Base-by-base conservation (phyloP, 2,797 vertebrate species). In the Hipposideros larvatus region DNA sequence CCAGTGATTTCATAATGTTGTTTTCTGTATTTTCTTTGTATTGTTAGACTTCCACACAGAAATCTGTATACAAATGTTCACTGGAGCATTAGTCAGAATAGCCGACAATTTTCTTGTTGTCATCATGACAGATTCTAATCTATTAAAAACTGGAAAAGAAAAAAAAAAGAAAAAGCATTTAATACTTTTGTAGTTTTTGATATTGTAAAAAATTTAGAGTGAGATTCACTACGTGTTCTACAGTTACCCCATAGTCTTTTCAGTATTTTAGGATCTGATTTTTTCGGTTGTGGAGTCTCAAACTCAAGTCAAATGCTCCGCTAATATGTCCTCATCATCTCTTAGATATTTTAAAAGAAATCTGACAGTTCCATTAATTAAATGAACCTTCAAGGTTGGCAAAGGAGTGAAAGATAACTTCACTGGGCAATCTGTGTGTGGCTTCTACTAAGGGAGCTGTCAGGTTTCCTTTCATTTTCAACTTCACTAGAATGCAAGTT, bases 351-450 rank as follows among this genome's bases (percentile, higher is more conserved):
- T n/a, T 86, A 79, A 95, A 21, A 95, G 92, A 74, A 77, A 55
- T 84, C 80, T 79, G 97, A 96, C 88, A 95, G 68, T 80, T 96
- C 96, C 68, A 93, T 97, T 95, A 96, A 96, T 95, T 92, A 97
- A 95, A 90, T 5, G 82, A 89, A 86, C 74, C 87, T 90, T 94
- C 90, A 92, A 70, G 71, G 63, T 57, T 84, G 79, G 71, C 74
- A 41, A 55, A 84, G 66, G 71, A 80, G n/a, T 85, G 87, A 92
- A 46, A 68, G 90, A 70, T 88, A 83, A 78, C 85, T 65, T 71
- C 82, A 70, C 41, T 65, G 68, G 63, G 70, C 53, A 66, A 51
- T 91, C 84, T 55, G 9, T 63, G 63, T 65, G 34, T 43, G 80
- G 41, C 26, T 37, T 73, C 11, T 41, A 34, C 77, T 75, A 79